These are phyloP conservation scores for Psittacula cyanocephala DNA, from an alignment of 2,113 vertebrate species.

Conservation along the genomic window DNA sequence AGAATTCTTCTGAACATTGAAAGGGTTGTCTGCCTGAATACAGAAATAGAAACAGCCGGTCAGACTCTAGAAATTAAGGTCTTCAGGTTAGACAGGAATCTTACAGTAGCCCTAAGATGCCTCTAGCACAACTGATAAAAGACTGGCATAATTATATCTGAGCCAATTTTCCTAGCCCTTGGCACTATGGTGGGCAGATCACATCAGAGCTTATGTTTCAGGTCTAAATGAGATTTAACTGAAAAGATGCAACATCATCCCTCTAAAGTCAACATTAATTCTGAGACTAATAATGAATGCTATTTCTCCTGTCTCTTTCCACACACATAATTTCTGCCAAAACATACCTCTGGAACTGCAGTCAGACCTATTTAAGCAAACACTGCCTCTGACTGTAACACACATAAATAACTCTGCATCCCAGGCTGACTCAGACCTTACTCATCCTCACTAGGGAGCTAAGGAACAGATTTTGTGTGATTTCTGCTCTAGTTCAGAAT, in stretches of 20 bases:
- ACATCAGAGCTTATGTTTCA: neutral
- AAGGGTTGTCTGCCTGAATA: neutral
- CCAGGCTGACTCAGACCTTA: neutral
- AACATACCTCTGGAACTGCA: neutral
- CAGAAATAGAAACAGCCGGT: neutral
- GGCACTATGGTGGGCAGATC: neutral
- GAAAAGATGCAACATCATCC: neutral
- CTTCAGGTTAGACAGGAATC: neutral
- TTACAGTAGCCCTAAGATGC: neutral
- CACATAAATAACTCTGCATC: neutral
- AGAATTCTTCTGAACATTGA: neutral
- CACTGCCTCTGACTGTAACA: neutral
- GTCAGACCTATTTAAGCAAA: neutral
- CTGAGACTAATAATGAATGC: neutral
- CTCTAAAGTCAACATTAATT: neutral
- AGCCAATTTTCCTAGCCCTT: neutral
- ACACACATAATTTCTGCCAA: neutral
- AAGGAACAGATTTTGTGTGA: neutral
- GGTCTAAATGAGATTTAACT: neutral
- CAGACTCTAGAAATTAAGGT: constrained; percentile 1
- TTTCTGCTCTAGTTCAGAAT: neutral
- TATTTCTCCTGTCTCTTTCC: neutral
- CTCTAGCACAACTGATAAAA: neutral
- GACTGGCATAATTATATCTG: neutral
- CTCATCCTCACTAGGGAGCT: neutral